These are phyloP conservation scores for Plagodis pulveraria DNA, from an alignment of 2,888 invertebrate genomes.

Conservation along the genomic window DNA sequence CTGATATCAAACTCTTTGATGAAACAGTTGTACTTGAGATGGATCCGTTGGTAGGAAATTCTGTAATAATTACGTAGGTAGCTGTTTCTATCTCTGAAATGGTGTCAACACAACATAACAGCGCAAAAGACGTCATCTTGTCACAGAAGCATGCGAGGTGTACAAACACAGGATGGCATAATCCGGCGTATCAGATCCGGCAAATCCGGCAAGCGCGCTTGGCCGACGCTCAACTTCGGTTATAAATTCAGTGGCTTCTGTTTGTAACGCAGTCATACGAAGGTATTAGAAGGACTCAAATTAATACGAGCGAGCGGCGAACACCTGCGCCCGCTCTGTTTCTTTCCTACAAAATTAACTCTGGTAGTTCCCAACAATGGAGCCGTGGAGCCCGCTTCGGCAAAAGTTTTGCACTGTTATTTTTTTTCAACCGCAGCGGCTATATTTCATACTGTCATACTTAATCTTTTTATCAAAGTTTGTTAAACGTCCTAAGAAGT, in stretches of 20 bases:
- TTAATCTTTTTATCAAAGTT: slow-evolving; percentile 86
- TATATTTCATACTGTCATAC: slow-evolving; percentile 85
- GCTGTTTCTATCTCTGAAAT: neutral
- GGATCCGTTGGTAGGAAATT: no score
- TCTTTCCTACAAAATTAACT: slow-evolving; percentile 82
- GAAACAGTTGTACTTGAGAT: no score
- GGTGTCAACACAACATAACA: slow-evolving; percentile 1
- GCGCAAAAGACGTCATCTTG: slow-evolving; percentile 5
- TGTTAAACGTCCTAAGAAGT: slow-evolving; percentile 80
- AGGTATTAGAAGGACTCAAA: slow-evolving; percentile 80
- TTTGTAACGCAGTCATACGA: slow-evolving; percentile 71
- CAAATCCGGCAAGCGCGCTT: slow-evolving; percentile 55
- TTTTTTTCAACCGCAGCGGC: slow-evolving; percentile 77
- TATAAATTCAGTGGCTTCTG: slow-evolving; percentile 73
- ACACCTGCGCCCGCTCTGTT: slow-evolving; percentile 76
- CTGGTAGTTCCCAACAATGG: slow-evolving; percentile 75
- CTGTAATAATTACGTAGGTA: neutral
- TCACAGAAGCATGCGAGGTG: slow-evolving; percentile 16
- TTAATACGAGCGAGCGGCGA: slow-evolving; percentile 71
- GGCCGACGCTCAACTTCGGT: slow-evolving; percentile 67
- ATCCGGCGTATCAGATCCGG: slow-evolving; percentile 67
- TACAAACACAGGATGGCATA: slow-evolving; percentile 62
- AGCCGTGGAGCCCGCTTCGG: slow-evolving; percentile 48
- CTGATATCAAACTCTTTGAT: no score
- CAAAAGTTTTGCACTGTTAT: slow-evolving; percentile 76